Base-by-base conservation (phyloP, 2,888 invertebrate genomes). In the Tridacna gigas region DNA sequence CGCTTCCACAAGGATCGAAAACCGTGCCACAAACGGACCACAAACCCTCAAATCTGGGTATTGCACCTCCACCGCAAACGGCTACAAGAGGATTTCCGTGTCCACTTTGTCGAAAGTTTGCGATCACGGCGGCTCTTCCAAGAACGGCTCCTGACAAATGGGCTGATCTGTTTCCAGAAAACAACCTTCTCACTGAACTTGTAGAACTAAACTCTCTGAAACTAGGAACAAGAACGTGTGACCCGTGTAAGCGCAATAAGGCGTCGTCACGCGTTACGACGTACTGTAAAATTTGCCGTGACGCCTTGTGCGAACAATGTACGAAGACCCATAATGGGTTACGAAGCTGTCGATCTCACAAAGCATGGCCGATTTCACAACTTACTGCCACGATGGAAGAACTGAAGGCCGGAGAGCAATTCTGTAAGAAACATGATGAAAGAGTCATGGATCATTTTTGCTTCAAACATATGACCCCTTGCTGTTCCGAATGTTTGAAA, bases 201-300 rank as follows among this genome's bases (percentile, higher is more conserved):
- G 84, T 89, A 5, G 89, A 89, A 60, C 80, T 90, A 0, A 82
- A 90, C 69, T 74, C 86, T 13, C 74, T 90, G 13, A 88, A 85
- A 66, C 81, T 79, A 37, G 90, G 89, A 0, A 86, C 86, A 15
- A 82, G 85, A 60, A 77, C 79, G 11, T 90, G 90, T 60, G 90
- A 89, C 28, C 90, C 90, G 0, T 90, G 90, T 69, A 83, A 77
- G 18, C 81, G 88, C 28, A 90, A 89, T 73, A 86, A 88, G 22
- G 79, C 84, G 3, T 69, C 79, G 18, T 80, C 89, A 0, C 75
- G 66, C 0, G 86, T 90, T 0, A 69, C 80, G 37, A 89, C 89
- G 0, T 90, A 88, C 81, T 90, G 90, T 63, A 90, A 89, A 69
- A 88, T 82, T 48, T 90, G 90, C 74, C 82, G 88, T 18, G 89